Percentiles rank a stretch among this genome's conserved stretches.
phyloP scores from a whole-genome alignment of 1,140 invertebrate genomes.

The Pogonus chalceus region DNA sequence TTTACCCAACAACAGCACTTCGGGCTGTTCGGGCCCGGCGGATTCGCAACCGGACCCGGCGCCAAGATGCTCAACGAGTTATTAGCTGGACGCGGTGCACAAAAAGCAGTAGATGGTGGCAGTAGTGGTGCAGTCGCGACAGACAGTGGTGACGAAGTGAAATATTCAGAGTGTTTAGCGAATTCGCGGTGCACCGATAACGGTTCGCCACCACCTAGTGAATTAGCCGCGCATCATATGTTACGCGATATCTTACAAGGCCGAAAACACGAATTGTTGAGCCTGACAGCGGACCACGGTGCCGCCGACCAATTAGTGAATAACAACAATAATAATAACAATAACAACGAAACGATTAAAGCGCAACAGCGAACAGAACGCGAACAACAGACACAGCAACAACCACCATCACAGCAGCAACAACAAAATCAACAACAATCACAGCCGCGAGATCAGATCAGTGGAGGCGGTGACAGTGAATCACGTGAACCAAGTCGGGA shows the following conservation, averaged over 20 bases:
- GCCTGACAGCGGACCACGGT: conserved; percentile 41
- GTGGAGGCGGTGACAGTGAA: conserved; percentile 12
- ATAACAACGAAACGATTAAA: conserved; percentile 19
- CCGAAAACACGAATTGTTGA: conserved; percentile 62
- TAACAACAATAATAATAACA: conserved; percentile 34
- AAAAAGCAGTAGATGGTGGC: conserved; percentile 53
- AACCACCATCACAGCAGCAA: not conserved
- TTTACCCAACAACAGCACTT: conserved; percentile 65
- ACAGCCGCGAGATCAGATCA: conserved; percentile 31
- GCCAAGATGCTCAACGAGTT: conserved; percentile 78
- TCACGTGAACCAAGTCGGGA: not conserved
- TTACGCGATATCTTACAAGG: conserved; percentile 73
- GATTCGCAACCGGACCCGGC: conserved; percentile 54
- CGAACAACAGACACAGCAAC: conserved; percentile 29
- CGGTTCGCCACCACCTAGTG: conserved; percentile 41
- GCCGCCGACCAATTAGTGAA: conserved; percentile 36
- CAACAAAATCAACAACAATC: conserved; percentile 33
- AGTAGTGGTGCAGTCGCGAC: conserved; percentile 23
- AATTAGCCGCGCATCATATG: conserved; percentile 70
- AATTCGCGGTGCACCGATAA: conserved; percentile 29
- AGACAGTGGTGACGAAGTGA: conserved; percentile 35
- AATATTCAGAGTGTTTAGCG: conserved; percentile 20
- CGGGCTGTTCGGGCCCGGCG: conserved; percentile 65
- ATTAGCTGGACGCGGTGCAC: conserved; percentile 63
- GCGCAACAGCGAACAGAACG: conserved; percentile 36